phyloP scores from a whole-genome alignment of 2,888 invertebrate genomes.

The Mythimna loreyi region DNA sequence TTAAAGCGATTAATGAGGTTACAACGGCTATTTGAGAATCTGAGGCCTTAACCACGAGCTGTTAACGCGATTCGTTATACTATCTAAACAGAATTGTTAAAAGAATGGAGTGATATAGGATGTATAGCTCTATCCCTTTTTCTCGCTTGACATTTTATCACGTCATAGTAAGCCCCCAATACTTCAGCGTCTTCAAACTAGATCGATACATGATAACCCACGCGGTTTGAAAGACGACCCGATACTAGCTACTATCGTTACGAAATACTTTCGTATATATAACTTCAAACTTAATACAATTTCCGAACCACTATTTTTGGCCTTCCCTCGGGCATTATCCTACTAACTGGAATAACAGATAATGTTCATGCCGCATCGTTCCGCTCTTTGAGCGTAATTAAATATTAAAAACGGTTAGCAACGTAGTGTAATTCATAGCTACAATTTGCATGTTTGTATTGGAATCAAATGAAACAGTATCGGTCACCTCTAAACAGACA shows the following conservation, averaged over 20 bases:
- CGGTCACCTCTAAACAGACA: slow-evolving; percentile 22
- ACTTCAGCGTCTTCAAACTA: neutral
- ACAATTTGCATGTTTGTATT: slow-evolving; percentile 44
- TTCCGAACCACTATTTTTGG: slow-evolving; percentile 42
- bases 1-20: neutral
- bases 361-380: slow-evolving; percentile 47
- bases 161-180: no score
- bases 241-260: neutral
- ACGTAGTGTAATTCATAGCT: slow-evolving; percentile 45
- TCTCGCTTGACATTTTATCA: no score
- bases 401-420: slow-evolving; percentile 56
- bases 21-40: neutral
- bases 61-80: no score
- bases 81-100: no score
- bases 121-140: no score
- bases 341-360: slow-evolving; percentile 50
- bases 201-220: neutral
- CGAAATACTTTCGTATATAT: neutral
- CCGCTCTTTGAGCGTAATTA: slow-evolving; percentile 54
- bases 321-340: slow-evolving; percentile 41
- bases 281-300: slow-evolving; percentile 28
- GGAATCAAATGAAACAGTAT: slow-evolving; percentile 25
- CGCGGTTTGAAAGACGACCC: slow-evolving; percentile 2
- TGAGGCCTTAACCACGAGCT: no score
- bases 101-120: no score